Evolutionary conservation across 2,797 vertebrate genomes (phyloP).

Genomic region (Emydoidea blandingii): DNA sequence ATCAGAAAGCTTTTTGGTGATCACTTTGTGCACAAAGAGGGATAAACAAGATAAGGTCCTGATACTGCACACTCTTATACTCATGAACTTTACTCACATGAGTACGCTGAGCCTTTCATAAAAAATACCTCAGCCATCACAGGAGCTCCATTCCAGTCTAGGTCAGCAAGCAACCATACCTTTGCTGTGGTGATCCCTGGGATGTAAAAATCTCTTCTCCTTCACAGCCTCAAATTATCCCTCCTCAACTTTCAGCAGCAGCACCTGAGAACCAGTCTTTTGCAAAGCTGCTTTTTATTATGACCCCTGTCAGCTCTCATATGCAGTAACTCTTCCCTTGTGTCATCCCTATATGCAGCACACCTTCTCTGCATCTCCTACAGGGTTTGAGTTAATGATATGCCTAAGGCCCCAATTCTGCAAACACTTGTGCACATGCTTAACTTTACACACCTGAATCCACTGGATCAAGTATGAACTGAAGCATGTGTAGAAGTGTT

Average conservation of each 20-base stretch:
- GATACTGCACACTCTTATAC: not conserved
- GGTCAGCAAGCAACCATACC: not conserved
- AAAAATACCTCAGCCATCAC: not conserved
- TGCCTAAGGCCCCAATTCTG: not conserved
- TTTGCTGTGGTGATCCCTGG: not conserved
- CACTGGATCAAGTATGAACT: not conserved
- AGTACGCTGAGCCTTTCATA: not conserved
- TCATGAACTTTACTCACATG: not conserved
- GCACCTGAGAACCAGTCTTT: not conserved
- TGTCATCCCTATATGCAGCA: rapidly evolving
- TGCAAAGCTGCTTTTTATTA: not conserved
- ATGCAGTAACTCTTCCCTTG: not conserved
- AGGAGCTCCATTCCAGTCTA: not conserved
- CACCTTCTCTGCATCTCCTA: not conserved
- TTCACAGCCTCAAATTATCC: not conserved
- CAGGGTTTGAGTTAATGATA: not conserved
- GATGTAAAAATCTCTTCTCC: not conserved
- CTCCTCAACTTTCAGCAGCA: not conserved
- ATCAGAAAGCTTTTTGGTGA: constrained; percentile 56
- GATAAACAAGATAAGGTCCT: not conserved
- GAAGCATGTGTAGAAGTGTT: not conserved
- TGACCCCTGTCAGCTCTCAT: not conserved
- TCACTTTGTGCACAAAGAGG: constrained; percentile 30
- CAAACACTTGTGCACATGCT: not conserved
- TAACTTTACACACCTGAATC: not conserved